phyloP scores from a whole-genome alignment of 2,113 vertebrate species.

The Sinocyclocheilus maitianheensis region DNA sequence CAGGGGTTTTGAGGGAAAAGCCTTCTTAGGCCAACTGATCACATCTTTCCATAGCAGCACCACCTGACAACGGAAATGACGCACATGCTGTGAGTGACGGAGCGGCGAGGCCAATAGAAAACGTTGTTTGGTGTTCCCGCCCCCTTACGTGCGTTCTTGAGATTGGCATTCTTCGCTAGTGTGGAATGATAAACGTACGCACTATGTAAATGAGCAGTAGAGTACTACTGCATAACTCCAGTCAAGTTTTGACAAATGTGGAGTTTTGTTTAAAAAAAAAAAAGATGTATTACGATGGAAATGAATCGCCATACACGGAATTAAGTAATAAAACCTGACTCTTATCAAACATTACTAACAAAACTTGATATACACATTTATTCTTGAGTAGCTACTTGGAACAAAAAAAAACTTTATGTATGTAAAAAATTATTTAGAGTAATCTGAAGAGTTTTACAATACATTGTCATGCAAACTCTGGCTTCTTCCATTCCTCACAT shows the following conservation, averaged over 20 bases:
- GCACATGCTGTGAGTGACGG: conserved; percentile 74
- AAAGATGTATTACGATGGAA: neutral
- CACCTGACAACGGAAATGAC: conserved; percentile 87
- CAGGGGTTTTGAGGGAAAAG: conserved; percentile 78
- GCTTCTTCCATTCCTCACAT: neutral
- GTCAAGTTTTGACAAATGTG: neutral
- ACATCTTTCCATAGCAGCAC: conserved; percentile 85
- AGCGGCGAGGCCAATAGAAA: conserved; percentile 62
- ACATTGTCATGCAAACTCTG: neutral
- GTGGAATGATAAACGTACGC: neutral
- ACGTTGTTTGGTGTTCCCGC: neutral
- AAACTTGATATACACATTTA: neutral
- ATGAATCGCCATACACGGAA: neutral
- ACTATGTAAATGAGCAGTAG: neutral
- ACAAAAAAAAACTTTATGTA: neutral
- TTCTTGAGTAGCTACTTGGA: neutral
- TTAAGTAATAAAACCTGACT: neutral
- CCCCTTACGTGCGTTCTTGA: neutral
- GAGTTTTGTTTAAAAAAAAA: neutral
- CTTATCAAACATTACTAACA: neutral
- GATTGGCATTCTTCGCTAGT: conserved; percentile 30
- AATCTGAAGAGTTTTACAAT: neutral
- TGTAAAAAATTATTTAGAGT: neutral
- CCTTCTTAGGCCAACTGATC: conserved; percentile 76
- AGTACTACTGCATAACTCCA: neutral